Evolutionary conservation across 2,113 vertebrate species (phyloP).

Genomic region (Leucopsar rothschildi): DNA sequence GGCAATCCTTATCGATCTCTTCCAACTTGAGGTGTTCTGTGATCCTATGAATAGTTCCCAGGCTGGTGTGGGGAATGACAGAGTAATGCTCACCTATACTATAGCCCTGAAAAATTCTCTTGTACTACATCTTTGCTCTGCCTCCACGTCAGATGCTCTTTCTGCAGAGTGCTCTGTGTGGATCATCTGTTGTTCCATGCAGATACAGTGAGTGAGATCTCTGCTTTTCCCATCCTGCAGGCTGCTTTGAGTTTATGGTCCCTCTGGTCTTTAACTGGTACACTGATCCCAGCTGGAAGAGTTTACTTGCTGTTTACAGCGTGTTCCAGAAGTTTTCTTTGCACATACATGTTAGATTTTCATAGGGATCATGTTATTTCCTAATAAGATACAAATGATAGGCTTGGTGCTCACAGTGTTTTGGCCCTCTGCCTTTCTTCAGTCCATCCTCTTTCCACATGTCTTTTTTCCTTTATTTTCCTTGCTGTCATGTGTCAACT

Average conservation of each 20-base stretch:
- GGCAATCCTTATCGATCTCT: neutral
- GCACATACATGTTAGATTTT: neutral
- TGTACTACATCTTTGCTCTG: neutral
- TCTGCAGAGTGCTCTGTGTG: neutral
- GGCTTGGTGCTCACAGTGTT: neutral
- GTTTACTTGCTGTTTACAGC: slow-evolving; percentile 10
- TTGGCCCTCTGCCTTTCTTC: neutral
- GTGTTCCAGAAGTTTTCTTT: neutral
- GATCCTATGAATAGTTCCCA: neutral
- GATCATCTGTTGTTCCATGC: neutral
- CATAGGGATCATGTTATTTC: neutral
- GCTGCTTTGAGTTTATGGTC: neutral
- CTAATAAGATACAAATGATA: neutral
- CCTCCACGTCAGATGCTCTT: fast-evolving
- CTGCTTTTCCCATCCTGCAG: neutral
- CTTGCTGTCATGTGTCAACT: neutral
- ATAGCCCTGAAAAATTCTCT: neutral
- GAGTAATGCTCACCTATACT: neutral
- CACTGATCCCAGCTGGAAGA: neutral
- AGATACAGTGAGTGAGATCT: neutral
- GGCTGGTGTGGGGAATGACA: neutral
- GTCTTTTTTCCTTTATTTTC: neutral
- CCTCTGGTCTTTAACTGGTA: neutral
- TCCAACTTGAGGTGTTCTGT: neutral
- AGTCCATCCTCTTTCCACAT: neutral